These are phyloP conservation scores for Ramphastos sulfuratus DNA, from an alignment of 2,113 vertebrate genomes.

Conservation along the genomic window DNA sequence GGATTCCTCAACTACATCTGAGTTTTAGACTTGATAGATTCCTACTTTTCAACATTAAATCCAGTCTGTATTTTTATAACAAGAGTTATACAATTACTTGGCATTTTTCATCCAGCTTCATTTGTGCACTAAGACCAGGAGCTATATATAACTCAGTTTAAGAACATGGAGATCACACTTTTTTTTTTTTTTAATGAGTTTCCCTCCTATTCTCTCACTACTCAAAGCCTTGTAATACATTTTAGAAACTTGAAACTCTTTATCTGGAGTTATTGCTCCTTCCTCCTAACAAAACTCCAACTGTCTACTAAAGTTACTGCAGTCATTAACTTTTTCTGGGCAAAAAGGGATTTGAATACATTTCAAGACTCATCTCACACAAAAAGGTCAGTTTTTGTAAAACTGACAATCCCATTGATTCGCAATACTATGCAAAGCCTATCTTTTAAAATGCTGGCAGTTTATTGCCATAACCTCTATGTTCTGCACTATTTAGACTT, in stretches of 20 bases:
- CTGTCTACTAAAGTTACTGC: not conserved
- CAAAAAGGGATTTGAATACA: not conserved
- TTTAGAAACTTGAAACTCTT: not conserved
- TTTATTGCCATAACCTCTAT: not conserved
- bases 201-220: accelerated
- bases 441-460: not conserved
- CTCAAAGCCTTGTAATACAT: not conserved
- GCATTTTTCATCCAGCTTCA: not conserved
- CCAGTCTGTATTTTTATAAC: not conserved
- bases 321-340: not conserved
- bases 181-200: not conserved
- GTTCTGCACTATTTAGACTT: not conserved
- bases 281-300: not conserved
- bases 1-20: not conserved
- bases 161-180: not conserved
- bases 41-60: not conserved
- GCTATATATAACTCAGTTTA: not conserved
- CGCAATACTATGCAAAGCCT: not conserved
- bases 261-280: not conserved
- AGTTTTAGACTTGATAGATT: accelerated
- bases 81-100: accelerated
- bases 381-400: accelerated
- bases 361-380: not conserved
- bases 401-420: not conserved
- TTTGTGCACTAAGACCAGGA: not conserved